Evolutionary conservation across 2,113 vertebrate species (phyloP).

Genomic region (Burhinus bistriatus): DNA sequence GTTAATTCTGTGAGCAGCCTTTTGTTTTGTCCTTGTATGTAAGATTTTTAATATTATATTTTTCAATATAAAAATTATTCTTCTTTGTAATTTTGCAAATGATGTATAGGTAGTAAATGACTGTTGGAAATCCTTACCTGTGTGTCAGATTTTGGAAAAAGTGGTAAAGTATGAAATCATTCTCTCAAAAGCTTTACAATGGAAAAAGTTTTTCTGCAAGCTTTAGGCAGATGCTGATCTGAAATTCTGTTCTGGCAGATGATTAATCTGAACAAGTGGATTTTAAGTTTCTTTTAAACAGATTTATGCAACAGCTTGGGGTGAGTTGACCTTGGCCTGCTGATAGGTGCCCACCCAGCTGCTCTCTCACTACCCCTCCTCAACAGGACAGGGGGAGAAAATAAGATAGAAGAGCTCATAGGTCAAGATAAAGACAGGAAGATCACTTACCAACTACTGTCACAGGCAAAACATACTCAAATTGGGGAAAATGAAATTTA

Average conservation of each 20-base stretch:
- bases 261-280: background rate
- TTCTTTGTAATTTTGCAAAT: constrained; percentile 8
- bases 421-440: background rate
- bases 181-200: background rate
- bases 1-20: background rate
- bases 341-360: background rate
- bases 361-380: background rate
- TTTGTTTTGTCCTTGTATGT: background rate
- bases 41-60: constrained; percentile 20
- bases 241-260: background rate
- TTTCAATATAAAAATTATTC: background rate
- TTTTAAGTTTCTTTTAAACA: background rate
- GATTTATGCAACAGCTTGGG: background rate
- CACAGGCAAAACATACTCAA: background rate
- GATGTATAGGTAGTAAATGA: background rate
- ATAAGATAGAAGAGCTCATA: background rate
- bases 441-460: background rate
- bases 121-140: background rate
- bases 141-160: background rate
- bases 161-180: background rate
- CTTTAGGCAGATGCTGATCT: background rate
- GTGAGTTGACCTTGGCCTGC: background rate
- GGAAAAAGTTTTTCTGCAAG: background rate
- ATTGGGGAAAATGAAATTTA: background rate
- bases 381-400: background rate